Conservation (phyloP, 2,113 vertebrate species). For the Coptodon rendalli region DNA sequence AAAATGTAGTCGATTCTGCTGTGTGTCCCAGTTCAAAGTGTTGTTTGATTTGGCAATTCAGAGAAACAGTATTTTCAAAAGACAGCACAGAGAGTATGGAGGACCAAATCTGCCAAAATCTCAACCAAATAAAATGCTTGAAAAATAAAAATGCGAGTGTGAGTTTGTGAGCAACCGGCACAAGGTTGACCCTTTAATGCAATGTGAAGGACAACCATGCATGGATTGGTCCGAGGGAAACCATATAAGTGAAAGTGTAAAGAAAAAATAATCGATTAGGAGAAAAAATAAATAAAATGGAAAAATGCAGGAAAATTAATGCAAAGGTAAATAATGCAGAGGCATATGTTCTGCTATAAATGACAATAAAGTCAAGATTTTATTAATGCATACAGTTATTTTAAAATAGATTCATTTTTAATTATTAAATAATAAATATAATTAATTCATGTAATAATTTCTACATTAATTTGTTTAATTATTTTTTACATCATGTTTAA, state of each 20-base stretch:
- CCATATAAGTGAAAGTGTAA: neutral
- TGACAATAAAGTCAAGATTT: neutral
- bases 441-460: neutral
- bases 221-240: neutral
- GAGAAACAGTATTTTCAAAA: neutral
- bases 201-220: neutral
- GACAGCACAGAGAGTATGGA: neutral
- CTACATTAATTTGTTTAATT: neutral
- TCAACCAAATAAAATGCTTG: neutral
- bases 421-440: neutral
- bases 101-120: neutral
- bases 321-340: neutral
- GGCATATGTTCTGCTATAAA: neutral
- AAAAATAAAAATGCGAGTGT: neutral
- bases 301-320: neutral
- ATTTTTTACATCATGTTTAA: neutral
- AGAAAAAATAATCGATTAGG: neutral
- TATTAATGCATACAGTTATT: neutral
- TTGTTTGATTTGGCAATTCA: constrained; percentile 17
- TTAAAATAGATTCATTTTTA: neutral
- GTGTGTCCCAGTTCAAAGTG: constrained; percentile 14
- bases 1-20: neutral
- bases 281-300: neutral
- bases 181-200: neutral
- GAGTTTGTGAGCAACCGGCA: neutral